Evolutionary conservation across 2,113 vertebrate species (phyloP), one percentile per base, ranked within the genome.

Genomic region (Pelecanus crispus): DNA sequence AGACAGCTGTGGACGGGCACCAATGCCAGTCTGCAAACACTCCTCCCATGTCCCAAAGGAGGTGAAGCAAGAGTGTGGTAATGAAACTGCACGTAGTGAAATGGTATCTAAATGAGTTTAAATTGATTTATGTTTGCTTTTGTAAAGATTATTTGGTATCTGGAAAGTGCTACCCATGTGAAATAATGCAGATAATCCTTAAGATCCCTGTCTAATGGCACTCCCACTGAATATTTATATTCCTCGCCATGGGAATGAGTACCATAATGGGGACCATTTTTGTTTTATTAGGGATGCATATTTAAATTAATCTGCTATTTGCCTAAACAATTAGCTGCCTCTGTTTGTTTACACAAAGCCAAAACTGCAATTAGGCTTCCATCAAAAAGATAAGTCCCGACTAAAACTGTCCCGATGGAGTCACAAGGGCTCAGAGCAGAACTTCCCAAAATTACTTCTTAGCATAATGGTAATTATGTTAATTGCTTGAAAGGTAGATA

Each of bases 241-340:
- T 97, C 97, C 96, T 97, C 96, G 25, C 98, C 98, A 81, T 97
- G 98, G 98, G 98, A 98, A 97, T 96, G 95, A 97, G 95, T 63
- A 92, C 97, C 96, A 97, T 98, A 98, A 98, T 97, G 98, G 97
- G 97, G 97, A 98, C 97, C 98, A 98, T 98, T 98, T 98, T 98
- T 97, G 97, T 98, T 98, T 98, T 98, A 98, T 98, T 98, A 98
- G 97, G 97, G 98, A 98, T 98, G 98, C 98, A 98, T 98, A 98
- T 98, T 98, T 98, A 98, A 98, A 98, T 98, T 98, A 98, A 98
- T 98, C 98, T 98, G 98, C 98, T 98, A 98, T 98, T 98, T 98
- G 98, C 98, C 98, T 98, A 98, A 98, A 98, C 97, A 98, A 98
- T 98, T 98, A 98, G 97, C 98, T 36, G 97, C 97, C 97, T 98